A percentile compares a stretch with the other conserved stretches of the same genome.
phyloP scores from a whole-genome alignment of 30 jellyfish, hydroid and myxozoan genomes.

The Aurelia sp. region DNA sequence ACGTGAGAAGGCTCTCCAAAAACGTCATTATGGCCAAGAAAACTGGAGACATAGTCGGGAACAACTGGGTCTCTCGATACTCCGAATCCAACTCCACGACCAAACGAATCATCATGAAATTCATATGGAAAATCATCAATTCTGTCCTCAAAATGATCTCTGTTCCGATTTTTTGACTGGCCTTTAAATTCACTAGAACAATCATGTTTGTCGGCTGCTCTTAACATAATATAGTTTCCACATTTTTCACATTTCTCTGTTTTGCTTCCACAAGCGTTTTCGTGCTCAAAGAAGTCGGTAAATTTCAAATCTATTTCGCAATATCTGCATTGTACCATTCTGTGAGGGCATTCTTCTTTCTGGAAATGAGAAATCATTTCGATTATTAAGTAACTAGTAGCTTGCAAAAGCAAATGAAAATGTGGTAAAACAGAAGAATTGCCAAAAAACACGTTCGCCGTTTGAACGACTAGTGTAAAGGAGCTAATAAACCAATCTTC shows the following conservation, averaged over 20 bases:
- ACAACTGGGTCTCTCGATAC: not conserved
- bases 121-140: slow-evolving; percentile 3
- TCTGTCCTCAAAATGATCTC: not conserved
- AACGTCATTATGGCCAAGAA: not conserved
- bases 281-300: slow-evolving; percentile 34
- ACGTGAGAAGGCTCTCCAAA: not conserved
- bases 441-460: no score
- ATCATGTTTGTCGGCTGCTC: slow-evolving; percentile 25
- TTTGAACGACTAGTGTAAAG: no score
- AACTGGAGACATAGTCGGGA: not conserved
- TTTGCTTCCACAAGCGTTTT: slow-evolving; percentile 64
- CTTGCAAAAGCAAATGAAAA: no score
- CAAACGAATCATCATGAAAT: not conserved
- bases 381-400: no score
- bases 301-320: slow-evolving; percentile 57
- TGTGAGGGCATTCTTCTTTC: slow-evolving; percentile 47
- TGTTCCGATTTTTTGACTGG: not conserved
- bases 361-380: not conserved
- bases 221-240: slow-evolving; percentile 44
- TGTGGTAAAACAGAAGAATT: no score
- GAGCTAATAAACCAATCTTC: no score
- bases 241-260: slow-evolving; percentile 62
- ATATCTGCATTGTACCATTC: slow-evolving; percentile 47
- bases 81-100: not conserved
- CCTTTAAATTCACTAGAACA: slow-evolving; percentile 1